These are phyloP conservation scores for Microtus ochrogaster DNA, from an alignment of 2,113 vertebrate species.

Conservation along the genomic window DNA sequence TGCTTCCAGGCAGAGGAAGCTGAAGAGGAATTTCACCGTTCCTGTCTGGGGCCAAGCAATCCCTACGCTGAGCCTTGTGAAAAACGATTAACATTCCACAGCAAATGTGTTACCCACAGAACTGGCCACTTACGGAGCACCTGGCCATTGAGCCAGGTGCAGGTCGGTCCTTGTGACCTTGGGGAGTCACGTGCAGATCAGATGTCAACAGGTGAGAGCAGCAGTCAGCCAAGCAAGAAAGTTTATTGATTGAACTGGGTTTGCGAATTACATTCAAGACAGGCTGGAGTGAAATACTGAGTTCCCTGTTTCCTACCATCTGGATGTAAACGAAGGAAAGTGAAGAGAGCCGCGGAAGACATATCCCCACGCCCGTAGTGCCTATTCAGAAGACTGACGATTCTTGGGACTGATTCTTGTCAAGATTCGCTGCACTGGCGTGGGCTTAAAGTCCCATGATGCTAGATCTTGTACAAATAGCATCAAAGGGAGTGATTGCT, in stretches of 20 bases:
- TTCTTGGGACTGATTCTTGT: neutral
- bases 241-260: conserved; percentile 66
- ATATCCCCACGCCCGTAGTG: neutral
- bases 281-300: conserved; percentile 61
- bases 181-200: conserved; percentile 56
- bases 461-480: conserved; percentile 26
- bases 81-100: conserved; percentile 75
- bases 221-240: conserved; percentile 41
- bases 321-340: conserved; percentile 27
- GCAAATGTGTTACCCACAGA: conserved; percentile 67
- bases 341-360: neutral
- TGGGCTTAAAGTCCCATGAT: neutral
- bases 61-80: conserved; percentile 42
- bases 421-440: neutral
- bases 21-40: conserved; percentile 46
- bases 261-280: conserved; percentile 67
- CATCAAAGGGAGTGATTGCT: neutral
- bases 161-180: conserved; percentile 58
- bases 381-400: neutral
- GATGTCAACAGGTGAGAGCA: conserved; percentile 66
- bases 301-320: conserved; percentile 37
- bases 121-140: conserved; percentile 65
- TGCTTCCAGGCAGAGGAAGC: neutral
- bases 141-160: conserved; percentile 71
- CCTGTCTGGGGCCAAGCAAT: neutral